These are phyloP conservation scores for Turdus rufiventris DNA, from an alignment of 2,113 vertebrate genomes.

Conservation along the genomic window DNA sequence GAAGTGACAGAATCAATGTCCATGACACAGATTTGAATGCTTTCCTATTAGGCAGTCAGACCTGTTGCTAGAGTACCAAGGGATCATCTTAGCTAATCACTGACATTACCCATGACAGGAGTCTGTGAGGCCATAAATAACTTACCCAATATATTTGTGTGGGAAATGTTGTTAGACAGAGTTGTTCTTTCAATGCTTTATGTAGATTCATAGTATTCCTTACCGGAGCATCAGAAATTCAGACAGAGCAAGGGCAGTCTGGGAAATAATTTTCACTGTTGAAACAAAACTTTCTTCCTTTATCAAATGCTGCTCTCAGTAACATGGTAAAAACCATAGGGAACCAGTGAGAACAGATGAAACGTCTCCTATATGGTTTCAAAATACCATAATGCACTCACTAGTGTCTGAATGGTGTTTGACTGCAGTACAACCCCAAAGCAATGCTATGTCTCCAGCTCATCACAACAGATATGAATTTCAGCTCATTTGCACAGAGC, in stretches of 20 bases:
- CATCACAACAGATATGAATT: background rate
- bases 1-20: slow-evolving; percentile 48
- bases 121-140: background rate
- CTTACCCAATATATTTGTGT: background rate
- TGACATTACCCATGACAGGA: background rate
- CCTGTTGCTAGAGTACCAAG: background rate
- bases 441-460: background rate
- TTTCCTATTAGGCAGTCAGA: slow-evolving; percentile 28
- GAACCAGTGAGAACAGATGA: background rate
- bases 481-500: background rate
- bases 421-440: background rate
- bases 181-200: background rate
- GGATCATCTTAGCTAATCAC: slow-evolving; percentile 28
- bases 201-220: background rate
- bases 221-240: background rate
- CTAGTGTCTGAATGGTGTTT: background rate
- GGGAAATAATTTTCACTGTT: background rate
- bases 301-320: background rate
- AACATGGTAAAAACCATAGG: background rate
- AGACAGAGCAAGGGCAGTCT: background rate
- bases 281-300: background rate
- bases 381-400: background rate
- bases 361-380: background rate
- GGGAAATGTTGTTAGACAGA: background rate
- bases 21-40: slow-evolving; percentile 3